These are phyloP conservation scores for Rhineura floridana DNA, from an alignment of 2,113 vertebrate genomes.

Conservation along the genomic window DNA sequence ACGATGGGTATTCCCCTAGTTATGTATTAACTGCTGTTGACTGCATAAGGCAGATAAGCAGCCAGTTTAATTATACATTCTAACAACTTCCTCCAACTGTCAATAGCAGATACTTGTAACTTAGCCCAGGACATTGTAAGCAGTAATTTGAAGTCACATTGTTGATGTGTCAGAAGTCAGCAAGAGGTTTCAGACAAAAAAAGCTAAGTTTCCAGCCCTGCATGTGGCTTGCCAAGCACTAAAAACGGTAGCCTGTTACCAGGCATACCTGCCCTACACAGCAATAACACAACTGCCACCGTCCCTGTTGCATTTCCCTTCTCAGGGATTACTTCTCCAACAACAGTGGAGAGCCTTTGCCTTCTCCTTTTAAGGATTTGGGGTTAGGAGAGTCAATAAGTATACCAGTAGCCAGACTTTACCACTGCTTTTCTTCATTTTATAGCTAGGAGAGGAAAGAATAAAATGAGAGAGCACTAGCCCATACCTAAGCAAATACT, in stretches of 20 bases:
- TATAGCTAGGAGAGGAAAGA: neutral
- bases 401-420: no score
- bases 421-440: neutral
- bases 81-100: constrained; percentile 7
- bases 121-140: constrained; percentile 3
- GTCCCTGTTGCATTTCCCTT: neutral
- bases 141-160: constrained; percentile 11
- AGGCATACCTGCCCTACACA: neutral
- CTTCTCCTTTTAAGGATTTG: neutral
- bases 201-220: neutral
- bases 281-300: no score
- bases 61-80: constrained; percentile 12
- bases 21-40: constrained; percentile 16
- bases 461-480: neutral
- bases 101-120: constrained; percentile 3
- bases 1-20: constrained; percentile 10
- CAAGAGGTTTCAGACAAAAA: neutral
- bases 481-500: neutral
- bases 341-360: neutral
- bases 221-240: neutral
- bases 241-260: neutral
- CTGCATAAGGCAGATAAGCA: constrained; percentile 16
- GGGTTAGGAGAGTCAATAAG: neutral
- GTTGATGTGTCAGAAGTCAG: neutral
- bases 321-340: neutral